These are phyloP conservation scores for Anticlea derivata DNA, from an alignment of 2,888 invertebrate species.

Conservation along the genomic window DNA sequence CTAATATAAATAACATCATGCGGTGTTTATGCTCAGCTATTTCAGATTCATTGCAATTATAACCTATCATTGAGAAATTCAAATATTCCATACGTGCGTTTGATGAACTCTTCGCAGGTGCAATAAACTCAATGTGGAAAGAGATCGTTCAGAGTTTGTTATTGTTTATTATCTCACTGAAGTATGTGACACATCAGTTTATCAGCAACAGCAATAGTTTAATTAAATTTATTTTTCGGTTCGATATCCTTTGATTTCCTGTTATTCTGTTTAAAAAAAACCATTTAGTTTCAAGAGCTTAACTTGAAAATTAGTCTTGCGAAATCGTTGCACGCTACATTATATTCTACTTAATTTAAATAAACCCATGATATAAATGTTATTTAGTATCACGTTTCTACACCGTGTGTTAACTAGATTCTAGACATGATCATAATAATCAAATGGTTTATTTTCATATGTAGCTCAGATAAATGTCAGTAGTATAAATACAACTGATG, in stretches of 20 bases:
- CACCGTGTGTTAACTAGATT: slow-evolving; percentile 16
- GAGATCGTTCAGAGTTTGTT: background rate
- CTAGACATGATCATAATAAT: slow-evolving; percentile 16
- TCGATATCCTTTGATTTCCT: too few relatives aligned
- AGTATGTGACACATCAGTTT: background rate
- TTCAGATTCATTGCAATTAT: slow-evolving; percentile 11
- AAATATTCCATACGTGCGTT: slow-evolving; percentile 15
- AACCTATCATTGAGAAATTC: background rate
- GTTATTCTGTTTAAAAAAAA: too few relatives aligned
- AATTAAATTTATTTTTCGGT: too few relatives aligned
- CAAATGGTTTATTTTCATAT: slow-evolving; percentile 41
- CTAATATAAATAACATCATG: background rate
- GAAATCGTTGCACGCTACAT: too few relatives aligned
- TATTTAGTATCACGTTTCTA: slow-evolving; percentile 21
- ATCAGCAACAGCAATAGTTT: background rate
- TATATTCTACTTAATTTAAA: slow-evolving; percentile 5
- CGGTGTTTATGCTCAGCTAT: slow-evolving; percentile 9
- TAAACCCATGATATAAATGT: slow-evolving; percentile 13
- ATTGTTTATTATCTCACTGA: background rate
- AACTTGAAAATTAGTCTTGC: too few relatives aligned
- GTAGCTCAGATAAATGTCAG: slow-evolving; percentile 50
- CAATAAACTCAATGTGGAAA: slow-evolving; percentile 6
- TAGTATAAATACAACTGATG: slow-evolving; percentile 45
- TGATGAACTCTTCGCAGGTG: slow-evolving; percentile 7
- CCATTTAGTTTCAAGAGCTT: too few relatives aligned